Percentiles rank a stretch among this genome's conserved stretches.
These are phyloP conservation scores for Platysternon megacephalum DNA, from an alignment of 2,113 vertebrate genomes.

Conservation along the genomic window DNA sequence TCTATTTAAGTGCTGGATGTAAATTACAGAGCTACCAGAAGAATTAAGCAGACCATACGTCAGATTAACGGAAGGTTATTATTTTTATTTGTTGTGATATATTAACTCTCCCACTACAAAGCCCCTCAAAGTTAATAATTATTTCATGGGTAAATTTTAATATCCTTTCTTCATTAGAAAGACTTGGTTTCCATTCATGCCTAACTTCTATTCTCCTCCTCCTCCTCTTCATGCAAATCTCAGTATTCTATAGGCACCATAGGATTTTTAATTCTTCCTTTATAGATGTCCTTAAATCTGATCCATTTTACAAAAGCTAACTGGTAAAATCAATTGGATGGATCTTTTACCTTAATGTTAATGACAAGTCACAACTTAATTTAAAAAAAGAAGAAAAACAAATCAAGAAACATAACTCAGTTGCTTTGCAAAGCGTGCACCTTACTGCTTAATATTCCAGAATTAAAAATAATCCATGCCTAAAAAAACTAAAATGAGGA, in stretches of 20 bases:
- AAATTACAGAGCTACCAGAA: not conserved
- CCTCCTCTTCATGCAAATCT: not conserved
- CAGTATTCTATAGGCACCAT: not conserved
- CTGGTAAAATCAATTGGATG: not conserved
- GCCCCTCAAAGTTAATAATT: slow-evolving; percentile 40
- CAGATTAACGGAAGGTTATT: slow-evolving; percentile 23
- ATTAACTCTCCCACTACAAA: slow-evolving; percentile 36
- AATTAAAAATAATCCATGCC: not conserved
- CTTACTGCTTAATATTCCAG: not conserved
- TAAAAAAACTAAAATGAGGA: not conserved
- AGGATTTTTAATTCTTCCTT: not conserved
- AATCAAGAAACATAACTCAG: not conserved
- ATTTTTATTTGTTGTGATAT: slow-evolving; percentile 42
- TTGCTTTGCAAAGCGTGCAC: not conserved
- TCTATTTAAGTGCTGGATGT: not conserved
- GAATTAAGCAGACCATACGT: slow-evolving; percentile 35
- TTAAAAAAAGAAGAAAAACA: not conserved
- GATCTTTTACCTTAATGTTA: not conserved
- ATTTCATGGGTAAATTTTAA: slow-evolving; percentile 24
- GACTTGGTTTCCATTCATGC: slow-evolving; percentile 14
- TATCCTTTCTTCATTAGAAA: slow-evolving; percentile 44
- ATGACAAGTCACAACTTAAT: not conserved
- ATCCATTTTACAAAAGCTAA: not conserved
- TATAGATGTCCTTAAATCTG: not conserved
- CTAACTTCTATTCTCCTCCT: not conserved